These are phyloP conservation scores for Eupeodes corollae DNA, from an alignment of 1,140 invertebrate genomes.

Conservation along the genomic window DNA sequence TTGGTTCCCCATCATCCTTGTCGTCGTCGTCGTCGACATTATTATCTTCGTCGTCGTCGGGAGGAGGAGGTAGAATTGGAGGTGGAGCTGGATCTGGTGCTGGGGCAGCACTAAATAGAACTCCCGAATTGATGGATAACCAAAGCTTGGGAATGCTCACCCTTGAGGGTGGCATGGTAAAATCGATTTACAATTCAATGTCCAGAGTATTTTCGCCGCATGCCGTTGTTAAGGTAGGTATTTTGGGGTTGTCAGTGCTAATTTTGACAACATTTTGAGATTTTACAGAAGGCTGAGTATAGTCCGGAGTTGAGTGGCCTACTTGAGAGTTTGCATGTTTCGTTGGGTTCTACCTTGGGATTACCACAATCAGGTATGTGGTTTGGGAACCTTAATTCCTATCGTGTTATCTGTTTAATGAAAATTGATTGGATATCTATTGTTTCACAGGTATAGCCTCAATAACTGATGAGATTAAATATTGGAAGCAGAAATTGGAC, in stretches of 20 bases:
- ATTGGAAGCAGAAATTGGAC: constrained; percentile 36
- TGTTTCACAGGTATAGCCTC: constrained; percentile 21
- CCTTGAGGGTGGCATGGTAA: constrained; percentile 36
- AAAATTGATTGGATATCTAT: background rate
- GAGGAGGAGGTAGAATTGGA: constrained; percentile 4
- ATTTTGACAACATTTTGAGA: constrained; percentile 4
- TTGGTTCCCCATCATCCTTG: constrained; percentile 9
- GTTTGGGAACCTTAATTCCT: background rate
- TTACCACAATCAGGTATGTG: constrained; percentile 30
- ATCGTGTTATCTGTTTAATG: constrained; percentile 1
- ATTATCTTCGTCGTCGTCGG: too few relatives aligned
- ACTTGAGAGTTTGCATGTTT: constrained; percentile 32
- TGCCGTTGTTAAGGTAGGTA: constrained; percentile 26
- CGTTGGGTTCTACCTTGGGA: constrained; percentile 31
- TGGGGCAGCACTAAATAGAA: background rate
- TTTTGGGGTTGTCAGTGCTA: too few relatives aligned
- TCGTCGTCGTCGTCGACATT: background rate
- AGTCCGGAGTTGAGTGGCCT: constrained; percentile 27
- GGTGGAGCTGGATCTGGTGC: constrained; percentile 2
- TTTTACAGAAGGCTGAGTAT: constrained; percentile 28
- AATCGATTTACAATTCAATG: constrained; percentile 39
- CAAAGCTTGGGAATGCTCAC: constrained; percentile 31
- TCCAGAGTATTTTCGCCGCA: constrained; percentile 35
- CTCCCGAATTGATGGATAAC: background rate
- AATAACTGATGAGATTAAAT: constrained; percentile 37